A percentile compares a stretch with the other conserved stretches of the same genome.
Conservation (phyloP, 2,888 invertebrate species). For the Mylabris sibirica region DNA sequence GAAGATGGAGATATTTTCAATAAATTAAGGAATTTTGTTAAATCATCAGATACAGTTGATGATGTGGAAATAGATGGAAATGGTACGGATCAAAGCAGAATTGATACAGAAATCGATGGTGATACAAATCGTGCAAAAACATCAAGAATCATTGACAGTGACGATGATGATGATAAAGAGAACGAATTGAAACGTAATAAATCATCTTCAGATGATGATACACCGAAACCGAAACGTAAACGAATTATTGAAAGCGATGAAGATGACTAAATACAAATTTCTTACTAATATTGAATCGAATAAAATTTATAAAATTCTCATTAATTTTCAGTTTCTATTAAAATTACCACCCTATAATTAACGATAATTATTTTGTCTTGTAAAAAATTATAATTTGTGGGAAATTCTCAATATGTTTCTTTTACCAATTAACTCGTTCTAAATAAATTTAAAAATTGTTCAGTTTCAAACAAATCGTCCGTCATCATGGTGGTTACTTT, state of each 20-base stretch:
- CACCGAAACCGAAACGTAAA: conserved; percentile 17
- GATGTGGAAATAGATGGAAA: conserved; percentile 22
- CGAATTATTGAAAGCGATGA: conserved; percentile 25
- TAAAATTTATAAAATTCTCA: background rate
- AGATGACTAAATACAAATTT: conserved; percentile 20
- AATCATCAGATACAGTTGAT: conserved; percentile 23
- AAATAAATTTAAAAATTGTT: too few relatives aligned
- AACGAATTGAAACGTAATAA: conserved; percentile 7
- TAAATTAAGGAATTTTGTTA: conserved; percentile 47
- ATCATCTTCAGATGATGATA: conserved; percentile 20
- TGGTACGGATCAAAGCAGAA: conserved; percentile 21
- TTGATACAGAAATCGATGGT: conserved; percentile 18
- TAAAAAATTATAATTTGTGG: too few relatives aligned
- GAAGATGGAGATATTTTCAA: conserved; percentile 60
- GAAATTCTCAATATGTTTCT: too few relatives aligned
- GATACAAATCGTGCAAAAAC: conserved; percentile 19
- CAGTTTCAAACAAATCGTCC: too few relatives aligned
- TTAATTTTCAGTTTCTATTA: too few relatives aligned
- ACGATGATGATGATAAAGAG: conserved; percentile 35
- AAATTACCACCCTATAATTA: too few relatives aligned
- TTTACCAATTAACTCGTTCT: too few relatives aligned
- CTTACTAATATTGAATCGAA: too few relatives aligned
- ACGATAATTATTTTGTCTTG: too few relatives aligned
- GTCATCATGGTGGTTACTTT: too few relatives aligned
- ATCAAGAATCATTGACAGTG: conserved; percentile 27